phyloP scores from a whole-genome alignment of 2,797 vertebrate genomes.

The Peromyscus attwateri region DNA sequence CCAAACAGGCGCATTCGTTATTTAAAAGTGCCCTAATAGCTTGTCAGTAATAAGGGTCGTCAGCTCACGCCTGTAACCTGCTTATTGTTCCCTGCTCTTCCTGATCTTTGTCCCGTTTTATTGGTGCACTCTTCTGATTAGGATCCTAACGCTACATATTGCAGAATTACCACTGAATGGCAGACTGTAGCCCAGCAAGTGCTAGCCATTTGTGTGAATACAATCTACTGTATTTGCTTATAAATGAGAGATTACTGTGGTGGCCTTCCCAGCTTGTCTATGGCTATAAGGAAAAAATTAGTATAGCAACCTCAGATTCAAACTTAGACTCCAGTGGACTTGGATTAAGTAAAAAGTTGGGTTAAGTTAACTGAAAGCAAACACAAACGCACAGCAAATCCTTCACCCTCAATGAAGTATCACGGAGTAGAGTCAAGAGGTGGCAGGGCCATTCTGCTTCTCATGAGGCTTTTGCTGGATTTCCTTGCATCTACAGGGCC shows the following conservation, averaged over 20 bases:
- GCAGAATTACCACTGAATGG: not conserved
- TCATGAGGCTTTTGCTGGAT: not conserved
- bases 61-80: not conserved
- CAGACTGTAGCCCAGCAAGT: not conserved
- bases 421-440: not conserved
- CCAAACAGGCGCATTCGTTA: not conserved
- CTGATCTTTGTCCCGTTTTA: not conserved
- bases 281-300: conserved; percentile 19
- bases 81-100: not conserved
- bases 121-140: not conserved
- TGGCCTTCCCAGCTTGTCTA: not conserved
- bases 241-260: not conserved
- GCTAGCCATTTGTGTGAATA: not conserved
- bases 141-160: not conserved
- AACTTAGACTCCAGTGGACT: not conserved
- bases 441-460: not conserved
- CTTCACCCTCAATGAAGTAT: not conserved
- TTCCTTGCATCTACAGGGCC: not conserved
- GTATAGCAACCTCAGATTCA: not conserved
- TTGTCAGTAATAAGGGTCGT: not conserved
- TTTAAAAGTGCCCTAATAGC: not conserved
- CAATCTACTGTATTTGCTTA: not conserved
- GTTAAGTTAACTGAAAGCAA: conserved; percentile 15
- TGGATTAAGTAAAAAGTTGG: conserved; percentile 15
- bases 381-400: not conserved